Evolutionary conservation across 2,888 invertebrate genomes (phyloP).

Genomic region (Acleris cristana): DNA sequence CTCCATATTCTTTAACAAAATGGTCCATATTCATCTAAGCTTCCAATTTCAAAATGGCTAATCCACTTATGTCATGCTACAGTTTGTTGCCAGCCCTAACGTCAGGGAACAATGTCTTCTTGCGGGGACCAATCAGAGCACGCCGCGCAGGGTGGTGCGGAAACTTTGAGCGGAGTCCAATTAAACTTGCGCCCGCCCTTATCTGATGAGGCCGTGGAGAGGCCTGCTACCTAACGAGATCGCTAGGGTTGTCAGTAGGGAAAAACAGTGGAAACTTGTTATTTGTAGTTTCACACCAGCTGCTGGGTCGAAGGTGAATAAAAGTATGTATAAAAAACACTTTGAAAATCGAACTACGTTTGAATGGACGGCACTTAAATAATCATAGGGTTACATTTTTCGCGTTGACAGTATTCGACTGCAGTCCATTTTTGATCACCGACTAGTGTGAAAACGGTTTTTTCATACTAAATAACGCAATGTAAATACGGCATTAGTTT

Average conservation of each 20-base stretch:
- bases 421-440: no score
- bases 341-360: no score
- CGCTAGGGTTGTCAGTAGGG: conserved; percentile 58
- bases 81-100: conserved; percentile 48
- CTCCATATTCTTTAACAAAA: no score
- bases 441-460: no score
- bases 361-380: no score
- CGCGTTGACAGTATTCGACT: no score
- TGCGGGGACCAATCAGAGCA: conserved; percentile 70
- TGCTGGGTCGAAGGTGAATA: not conserved
- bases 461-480: no score
- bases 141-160: conserved; percentile 67
- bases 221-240: conserved; percentile 74
- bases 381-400: no score
- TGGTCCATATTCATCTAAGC: not conserved
- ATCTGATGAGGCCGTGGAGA: conserved; percentile 79
- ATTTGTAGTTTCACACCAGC: no score
- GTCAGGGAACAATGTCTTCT: conserved; percentile 74
- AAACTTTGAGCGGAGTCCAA: conserved; percentile 81
- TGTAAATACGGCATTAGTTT: no score
- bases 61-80: conserved; percentile 32
- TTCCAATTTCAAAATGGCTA: conserved; percentile 1
- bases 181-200: conserved; percentile 81
- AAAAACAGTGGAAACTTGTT: not conserved
- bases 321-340: not conserved